A percentile compares a stretch with the other conserved stretches of the same genome.
These are phyloP conservation scores for Anas platyrhynchos DNA, from an alignment of 2,113 vertebrate species.

Conservation along the genomic window DNA sequence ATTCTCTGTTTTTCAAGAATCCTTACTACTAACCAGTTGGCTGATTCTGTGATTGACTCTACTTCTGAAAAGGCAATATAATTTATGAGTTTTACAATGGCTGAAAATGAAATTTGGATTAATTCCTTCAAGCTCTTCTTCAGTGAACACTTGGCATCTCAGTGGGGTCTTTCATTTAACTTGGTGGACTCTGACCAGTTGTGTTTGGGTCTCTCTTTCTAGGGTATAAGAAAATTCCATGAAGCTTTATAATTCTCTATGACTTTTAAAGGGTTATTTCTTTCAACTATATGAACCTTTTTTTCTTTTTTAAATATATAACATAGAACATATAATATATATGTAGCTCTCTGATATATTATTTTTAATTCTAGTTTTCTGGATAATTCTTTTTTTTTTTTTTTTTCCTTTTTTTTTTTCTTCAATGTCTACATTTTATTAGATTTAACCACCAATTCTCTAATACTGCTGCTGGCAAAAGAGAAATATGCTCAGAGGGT, in stretches of 20 bases:
- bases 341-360: rapidly evolving
- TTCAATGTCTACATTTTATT: background rate
- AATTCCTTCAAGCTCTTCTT: background rate
- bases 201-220: background rate
- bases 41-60: background rate
- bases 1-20: background rate
- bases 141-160: background rate
- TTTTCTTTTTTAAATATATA: background rate
- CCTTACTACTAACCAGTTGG: background rate
- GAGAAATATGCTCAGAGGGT: background rate
- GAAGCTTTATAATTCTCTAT: conserved; percentile 15
- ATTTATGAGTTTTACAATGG: background rate
- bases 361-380: background rate
- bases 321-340: no score
- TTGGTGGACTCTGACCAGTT: background rate
- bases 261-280: background rate
- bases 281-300: background rate
- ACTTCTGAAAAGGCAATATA: background rate
- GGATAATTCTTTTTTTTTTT: background rate
- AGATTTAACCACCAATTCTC: background rate
- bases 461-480: background rate
- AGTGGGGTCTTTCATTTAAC: background rate
- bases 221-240: conserved; percentile 33
- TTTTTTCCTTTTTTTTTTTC: background rate
- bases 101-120: background rate